Percentiles rank a stretch among this genome's conserved stretches.
Conservation (phyloP, 2,797 vertebrate genomes). For the Anas bahamensis region DNA sequence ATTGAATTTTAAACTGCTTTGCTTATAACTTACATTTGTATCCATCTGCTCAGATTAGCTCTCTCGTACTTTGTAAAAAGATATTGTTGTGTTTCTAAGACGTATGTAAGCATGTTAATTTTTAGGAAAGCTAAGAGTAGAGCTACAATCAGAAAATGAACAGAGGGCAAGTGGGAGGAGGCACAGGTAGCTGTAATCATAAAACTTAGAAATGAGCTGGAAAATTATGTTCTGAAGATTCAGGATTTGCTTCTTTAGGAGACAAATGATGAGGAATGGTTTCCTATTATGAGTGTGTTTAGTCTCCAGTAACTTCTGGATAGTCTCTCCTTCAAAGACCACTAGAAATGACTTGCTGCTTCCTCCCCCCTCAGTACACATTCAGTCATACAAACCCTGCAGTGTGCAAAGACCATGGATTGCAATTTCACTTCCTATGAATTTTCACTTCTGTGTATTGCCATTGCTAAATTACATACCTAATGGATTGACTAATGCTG, state of each 20-base stretch:
- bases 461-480: background rate
- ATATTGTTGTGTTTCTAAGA: background rate
- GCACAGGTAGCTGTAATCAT: background rate
- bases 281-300: background rate
- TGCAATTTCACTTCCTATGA: background rate
- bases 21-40: background rate
- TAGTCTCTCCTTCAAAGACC: background rate
- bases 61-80: background rate
- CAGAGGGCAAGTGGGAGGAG: background rate
- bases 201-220: background rate
- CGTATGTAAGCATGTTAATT: background rate
- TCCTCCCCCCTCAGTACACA: fast-evolving
- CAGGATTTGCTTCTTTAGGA: background rate
- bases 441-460: background rate
- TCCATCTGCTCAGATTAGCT: background rate
- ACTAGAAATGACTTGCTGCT: background rate
- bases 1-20: background rate
- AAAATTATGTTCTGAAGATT: background rate
- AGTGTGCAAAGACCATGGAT: background rate
- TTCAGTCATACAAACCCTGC: background rate
- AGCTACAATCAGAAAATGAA: slow-evolving; percentile 27
- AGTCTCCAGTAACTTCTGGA: background rate
- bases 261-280: background rate
- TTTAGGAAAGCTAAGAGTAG: background rate
- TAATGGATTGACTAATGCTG: background rate